Evolutionary conservation across 2,113 vertebrate species (phyloP).

Genomic region (Callorhinus ursinus): DNA sequence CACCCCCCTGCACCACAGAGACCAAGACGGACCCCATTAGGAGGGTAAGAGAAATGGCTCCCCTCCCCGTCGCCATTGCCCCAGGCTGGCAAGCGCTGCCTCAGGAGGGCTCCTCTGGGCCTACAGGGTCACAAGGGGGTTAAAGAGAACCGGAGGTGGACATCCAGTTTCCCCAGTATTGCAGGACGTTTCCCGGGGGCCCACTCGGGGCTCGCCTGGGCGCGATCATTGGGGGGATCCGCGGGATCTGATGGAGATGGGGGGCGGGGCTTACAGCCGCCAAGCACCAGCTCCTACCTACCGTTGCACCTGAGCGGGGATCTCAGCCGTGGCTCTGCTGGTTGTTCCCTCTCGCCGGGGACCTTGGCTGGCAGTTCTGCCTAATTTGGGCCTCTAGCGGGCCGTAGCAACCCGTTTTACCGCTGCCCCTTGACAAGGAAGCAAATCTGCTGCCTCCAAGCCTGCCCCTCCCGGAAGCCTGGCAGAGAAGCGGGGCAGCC

Average conservation of each 20-base stretch:
- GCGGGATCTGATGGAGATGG: too few species aligned
- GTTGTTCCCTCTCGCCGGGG: neutral
- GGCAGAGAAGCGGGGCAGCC: neutral
- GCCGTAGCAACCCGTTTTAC: neutral
- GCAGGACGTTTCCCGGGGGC: accelerated
- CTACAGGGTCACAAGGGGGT: neutral
- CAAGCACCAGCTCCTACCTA: too few species aligned
- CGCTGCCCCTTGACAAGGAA: neutral
- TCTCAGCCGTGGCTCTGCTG: accelerated
- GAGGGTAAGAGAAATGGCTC: neutral
- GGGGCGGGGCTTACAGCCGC: neutral
- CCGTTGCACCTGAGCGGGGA: neutral
- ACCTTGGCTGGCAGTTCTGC: neutral
- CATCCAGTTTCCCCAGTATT: too few species aligned
- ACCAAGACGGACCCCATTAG: neutral
- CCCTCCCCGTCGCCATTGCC: too few species aligned
- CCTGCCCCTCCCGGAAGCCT: neutral
- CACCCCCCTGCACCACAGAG: too few species aligned
- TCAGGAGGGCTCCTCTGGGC: neutral
- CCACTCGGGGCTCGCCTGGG: neutral
- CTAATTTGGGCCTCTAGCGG: neutral
- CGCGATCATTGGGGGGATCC: neutral
- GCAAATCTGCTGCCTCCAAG: neutral
- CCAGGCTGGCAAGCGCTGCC: accelerated
- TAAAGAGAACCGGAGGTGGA: neutral